Evolutionary conservation across 2,888 invertebrate genomes (phyloP).

Genomic region (Dusona sp.): DNA sequence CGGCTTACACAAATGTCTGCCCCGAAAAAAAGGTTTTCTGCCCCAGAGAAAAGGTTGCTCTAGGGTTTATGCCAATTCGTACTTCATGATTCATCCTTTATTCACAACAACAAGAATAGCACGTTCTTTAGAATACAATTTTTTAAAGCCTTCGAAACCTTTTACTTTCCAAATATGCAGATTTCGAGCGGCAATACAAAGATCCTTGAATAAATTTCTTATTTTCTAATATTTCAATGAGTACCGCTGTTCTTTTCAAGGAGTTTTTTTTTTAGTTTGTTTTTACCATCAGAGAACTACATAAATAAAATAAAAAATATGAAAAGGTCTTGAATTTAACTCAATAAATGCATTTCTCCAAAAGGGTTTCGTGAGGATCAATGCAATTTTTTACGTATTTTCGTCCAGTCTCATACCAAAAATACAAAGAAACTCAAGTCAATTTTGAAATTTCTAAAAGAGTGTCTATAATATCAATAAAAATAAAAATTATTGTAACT

Average conservation of each 20-base stretch:
- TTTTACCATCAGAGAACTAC: not conserved
- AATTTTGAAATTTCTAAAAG: not conserved
- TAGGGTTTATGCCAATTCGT: constrained; percentile 23
- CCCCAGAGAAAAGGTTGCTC: not conserved
- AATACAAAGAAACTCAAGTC: too few species aligned
- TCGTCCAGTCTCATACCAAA: too few species aligned
- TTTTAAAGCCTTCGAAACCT: not conserved
- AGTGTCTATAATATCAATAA: not conserved
- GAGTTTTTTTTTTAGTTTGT: not conserved
- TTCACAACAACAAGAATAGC: not conserved
- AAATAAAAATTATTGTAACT: too few species aligned
- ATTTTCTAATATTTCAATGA: not conserved
- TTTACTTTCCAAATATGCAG: not conserved
- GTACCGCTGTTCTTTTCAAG: not conserved
- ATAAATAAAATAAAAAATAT: not conserved
- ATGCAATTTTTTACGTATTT: too few species aligned
- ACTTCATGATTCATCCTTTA: not conserved
- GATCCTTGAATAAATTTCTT: not conserved
- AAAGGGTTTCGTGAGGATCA: not conserved
- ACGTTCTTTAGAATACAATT: not conserved
- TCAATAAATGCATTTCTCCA: not conserved
- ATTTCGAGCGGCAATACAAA: not conserved
- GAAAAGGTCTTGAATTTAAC: not conserved
- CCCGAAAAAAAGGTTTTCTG: constrained; percentile 3
- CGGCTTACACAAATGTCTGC: constrained; percentile 26